A percentile compares a stretch with the other conserved stretches of the same genome.
These are phyloP conservation scores for Gallinago solitaria DNA, from an alignment of 2,797 vertebrate genomes.

Conservation along the genomic window DNA sequence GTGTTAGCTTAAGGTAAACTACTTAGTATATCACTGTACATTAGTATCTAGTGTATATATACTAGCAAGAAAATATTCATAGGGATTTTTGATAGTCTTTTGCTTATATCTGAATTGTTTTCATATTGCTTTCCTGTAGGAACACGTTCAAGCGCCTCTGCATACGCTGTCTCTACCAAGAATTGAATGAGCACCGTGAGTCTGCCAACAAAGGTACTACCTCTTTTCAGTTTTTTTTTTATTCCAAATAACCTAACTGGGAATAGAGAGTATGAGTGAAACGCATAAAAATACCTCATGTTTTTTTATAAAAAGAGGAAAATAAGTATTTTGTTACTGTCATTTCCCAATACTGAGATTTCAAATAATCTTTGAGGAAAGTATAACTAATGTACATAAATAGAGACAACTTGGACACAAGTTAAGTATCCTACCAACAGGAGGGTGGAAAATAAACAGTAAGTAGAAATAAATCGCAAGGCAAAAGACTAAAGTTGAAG, in stretches of 20 bases:
- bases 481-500: background rate
- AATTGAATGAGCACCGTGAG: rapidly evolving
- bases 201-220: background rate
- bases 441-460: background rate
- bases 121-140: background rate
- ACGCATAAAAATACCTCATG: background rate
- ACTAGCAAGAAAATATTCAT: background rate
- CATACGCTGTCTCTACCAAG: background rate
- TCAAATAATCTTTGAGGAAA: background rate
- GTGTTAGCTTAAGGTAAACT: background rate
- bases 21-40: background rate
- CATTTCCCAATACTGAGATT: background rate
- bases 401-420: background rate
- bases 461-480: background rate
- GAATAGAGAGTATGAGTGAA: background rate
- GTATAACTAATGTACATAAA: background rate
- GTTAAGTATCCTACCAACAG: background rate
- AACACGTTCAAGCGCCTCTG: background rate
- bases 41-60: background rate
- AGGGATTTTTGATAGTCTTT: background rate
- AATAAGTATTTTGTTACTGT: background rate
- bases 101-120: background rate
- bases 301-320: background rate
- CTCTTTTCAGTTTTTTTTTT: background rate
- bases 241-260: background rate